A percentile compares a stretch with the other conserved stretches of the same genome.
These are phyloP conservation scores for Nemoura dubitans DNA, from an alignment of 2,888 invertebrate genomes.

Conservation along the genomic window DNA sequence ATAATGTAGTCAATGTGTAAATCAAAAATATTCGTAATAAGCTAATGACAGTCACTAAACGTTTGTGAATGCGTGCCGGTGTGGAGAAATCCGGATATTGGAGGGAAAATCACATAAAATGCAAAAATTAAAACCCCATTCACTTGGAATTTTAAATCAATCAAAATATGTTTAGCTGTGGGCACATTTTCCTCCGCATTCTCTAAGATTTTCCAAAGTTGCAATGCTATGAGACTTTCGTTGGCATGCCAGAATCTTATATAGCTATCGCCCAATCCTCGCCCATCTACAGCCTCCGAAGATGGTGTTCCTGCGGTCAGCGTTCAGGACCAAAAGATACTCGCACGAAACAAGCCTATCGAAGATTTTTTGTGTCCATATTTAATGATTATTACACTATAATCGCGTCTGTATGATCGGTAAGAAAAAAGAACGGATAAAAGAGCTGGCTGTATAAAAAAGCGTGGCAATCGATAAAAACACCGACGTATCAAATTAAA, in stretches of 20 bases:
- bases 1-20: neutral
- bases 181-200: neutral
- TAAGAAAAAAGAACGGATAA: neutral
- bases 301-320: neutral
- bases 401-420: neutral
- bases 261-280: no score
- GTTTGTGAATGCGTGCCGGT: neutral
- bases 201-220: neutral
- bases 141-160: neutral
- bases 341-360: neutral
- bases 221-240: neutral
- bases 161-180: no score
- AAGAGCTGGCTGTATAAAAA: neutral
- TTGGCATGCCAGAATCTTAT: neutral
- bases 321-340: neutral
- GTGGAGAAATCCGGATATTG: neutral
- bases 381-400: constrained; percentile 12
- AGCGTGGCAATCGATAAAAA: neutral
- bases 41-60: neutral
- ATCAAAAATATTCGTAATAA: neutral
- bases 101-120: neutral
- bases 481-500: neutral
- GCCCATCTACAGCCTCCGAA: neutral
- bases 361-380: neutral
- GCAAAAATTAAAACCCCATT: no score